Evolutionary conservation across 2,113 vertebrate species (phyloP), one percentile per base, ranked within the genome.

Genomic region (Pteruthius melanotis): DNA sequence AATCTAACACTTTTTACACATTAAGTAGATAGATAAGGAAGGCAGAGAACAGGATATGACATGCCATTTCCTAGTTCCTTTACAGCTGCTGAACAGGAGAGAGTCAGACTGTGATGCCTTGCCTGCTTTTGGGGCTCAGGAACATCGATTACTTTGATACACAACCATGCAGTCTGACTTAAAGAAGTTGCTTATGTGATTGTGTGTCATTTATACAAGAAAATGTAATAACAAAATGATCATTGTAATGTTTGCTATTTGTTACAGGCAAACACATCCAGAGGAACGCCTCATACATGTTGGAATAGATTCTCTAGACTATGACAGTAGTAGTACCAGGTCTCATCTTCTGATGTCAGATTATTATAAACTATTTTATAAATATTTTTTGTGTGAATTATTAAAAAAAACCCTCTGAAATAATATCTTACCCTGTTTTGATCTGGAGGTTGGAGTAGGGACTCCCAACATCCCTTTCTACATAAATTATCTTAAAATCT

Each of bases 241-340:
- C n/a, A n/a, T 11, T 57, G 15, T 40, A 70, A 53, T 3, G 3
- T n/a, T 74, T 88, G 31, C 7, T 61, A 66, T 42, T 2, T 84
- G 54, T 50, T 16, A 23, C 7, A 17, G 4, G 9, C 9, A 59
- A 63, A 40, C 0, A 0, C 19, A 74, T 14, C n/a, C 65, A 54
- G 47, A 75, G 31, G 9, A 83, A 49, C 0, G 3, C 4, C 39
- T 44, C 24, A 33, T 42, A 50, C 0, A 13, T 1, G 7, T 39
- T 10, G 16, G 10, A 10, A 44, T 2, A 57, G 44, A 30, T 57
- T n/a, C n/a, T n/a, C n/a, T 28, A 54, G 27, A 52, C 15, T 18
- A 14, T 44, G 35, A 65, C 1, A 53, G 27, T 5, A 59, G 23
- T 22, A 53, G 39, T 52, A 50, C 14, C 57, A 45, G 33, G 11